Conservation (phyloP, 1,140 invertebrate species). For the Zaprionus ghesquierei region DNA sequence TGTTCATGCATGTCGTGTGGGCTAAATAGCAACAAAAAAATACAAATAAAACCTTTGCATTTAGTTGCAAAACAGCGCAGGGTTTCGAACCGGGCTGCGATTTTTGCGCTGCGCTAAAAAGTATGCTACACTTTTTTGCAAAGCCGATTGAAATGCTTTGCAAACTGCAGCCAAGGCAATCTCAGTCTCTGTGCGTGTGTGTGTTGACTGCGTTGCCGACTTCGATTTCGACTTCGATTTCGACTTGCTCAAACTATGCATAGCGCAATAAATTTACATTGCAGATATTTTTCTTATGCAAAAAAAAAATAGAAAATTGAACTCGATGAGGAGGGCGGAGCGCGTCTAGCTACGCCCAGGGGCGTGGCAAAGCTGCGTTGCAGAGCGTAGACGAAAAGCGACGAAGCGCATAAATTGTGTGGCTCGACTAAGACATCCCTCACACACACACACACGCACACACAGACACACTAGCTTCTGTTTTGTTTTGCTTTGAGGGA, state of each 20-base stretch:
- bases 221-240: constrained; percentile 4
- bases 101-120: constrained; percentile 11
- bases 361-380: not conserved
- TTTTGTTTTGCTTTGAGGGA: constrained; percentile 75
- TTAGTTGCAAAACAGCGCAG: not conserved
- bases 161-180: not conserved
- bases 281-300: constrained; percentile 70
- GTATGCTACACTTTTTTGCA: constrained; percentile 34
- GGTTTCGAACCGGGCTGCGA: not conserved
- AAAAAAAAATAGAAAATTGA: constrained; percentile 78
- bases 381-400: constrained; percentile 74
- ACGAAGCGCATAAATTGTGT: constrained; percentile 78
- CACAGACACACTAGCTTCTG: constrained; percentile 32
- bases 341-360: too few relatives aligned
- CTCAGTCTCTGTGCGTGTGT: not conserved
- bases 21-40: not conserved
- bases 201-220: not conserved
- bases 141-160: not conserved
- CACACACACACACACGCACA: constrained; percentile 22
- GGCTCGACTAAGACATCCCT: constrained; percentile 41
- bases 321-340: constrained; percentile 33
- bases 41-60: not conserved
- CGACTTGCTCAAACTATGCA: constrained; percentile 25
- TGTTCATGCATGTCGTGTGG: not conserved
- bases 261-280: constrained; percentile 51